phyloP scores from a whole-genome alignment of 2,888 invertebrate species.

The Cheilosia impressa region DNA sequence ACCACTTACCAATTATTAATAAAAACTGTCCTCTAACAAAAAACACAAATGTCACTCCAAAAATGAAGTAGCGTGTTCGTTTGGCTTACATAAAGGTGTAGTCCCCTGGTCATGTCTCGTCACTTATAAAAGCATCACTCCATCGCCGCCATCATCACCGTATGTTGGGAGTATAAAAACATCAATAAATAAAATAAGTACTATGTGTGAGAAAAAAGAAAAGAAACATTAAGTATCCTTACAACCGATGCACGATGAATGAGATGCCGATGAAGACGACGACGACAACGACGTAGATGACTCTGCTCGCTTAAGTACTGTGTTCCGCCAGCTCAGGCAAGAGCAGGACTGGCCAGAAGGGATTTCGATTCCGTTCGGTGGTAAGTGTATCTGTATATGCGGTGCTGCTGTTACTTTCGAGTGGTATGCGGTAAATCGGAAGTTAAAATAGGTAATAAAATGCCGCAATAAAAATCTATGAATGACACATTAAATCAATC shows the following conservation, averaged over 20 bases:
- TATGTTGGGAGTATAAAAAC: slow-evolving; percentile 68
- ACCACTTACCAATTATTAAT: too few species aligned
- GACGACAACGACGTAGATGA: slow-evolving; percentile 44
- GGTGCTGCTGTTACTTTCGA: slow-evolving; percentile 78
- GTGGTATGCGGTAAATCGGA: slow-evolving; percentile 83
- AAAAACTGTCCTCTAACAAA: not conserved
- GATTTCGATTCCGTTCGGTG: slow-evolving; percentile 63
- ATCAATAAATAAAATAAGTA: slow-evolving; percentile 75
- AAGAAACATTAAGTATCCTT: slow-evolving; percentile 68
- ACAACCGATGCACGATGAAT: slow-evolving; percentile 71
- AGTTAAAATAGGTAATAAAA: slow-evolving; percentile 84
- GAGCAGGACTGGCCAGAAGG: slow-evolving; percentile 60
- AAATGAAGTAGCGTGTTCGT: slow-evolving; percentile 56
- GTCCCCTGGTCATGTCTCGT: slow-evolving; percentile 60
- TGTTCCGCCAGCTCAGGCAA: slow-evolving; percentile 31
- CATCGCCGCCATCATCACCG: slow-evolving; percentile 44
- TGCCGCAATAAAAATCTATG: slow-evolving; percentile 83
- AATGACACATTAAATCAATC: slow-evolving; percentile 84
- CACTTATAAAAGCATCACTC: slow-evolving; percentile 67
- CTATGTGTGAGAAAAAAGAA: slow-evolving; percentile 76
- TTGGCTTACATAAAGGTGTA: slow-evolving; percentile 60
- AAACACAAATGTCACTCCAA: slow-evolving; percentile 66
- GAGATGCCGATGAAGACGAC: slow-evolving; percentile 19
- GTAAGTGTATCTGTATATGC: slow-evolving; percentile 78
- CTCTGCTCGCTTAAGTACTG: slow-evolving; percentile 62